phyloP scores from a whole-genome alignment of 2,797 vertebrate species.

The Leontocebus nigricollis region DNA sequence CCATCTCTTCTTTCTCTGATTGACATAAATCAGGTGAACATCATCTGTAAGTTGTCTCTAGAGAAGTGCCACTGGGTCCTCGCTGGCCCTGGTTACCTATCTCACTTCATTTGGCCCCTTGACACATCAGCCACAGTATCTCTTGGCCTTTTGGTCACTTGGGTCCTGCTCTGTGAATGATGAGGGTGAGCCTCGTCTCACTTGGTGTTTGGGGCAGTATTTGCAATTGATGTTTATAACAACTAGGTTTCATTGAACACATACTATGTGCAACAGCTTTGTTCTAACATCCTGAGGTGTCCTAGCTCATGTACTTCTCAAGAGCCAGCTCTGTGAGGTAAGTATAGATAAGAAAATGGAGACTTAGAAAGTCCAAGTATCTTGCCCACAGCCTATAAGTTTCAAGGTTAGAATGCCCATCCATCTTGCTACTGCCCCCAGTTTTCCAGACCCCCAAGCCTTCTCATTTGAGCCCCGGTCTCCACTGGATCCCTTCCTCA shows the following conservation, averaged over 20 bases:
- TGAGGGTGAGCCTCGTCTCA: background rate
- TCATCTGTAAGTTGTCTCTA: background rate
- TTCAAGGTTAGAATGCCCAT: background rate
- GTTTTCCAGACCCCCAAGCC: background rate
- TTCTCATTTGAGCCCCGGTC: background rate
- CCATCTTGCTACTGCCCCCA: background rate
- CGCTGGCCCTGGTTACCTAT: background rate
- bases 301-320: background rate
- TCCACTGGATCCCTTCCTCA: background rate
- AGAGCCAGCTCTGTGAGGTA: background rate
- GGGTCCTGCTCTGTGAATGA: background rate
- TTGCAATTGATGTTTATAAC: background rate
- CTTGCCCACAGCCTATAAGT: background rate
- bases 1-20: background rate
- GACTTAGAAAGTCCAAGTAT: background rate
- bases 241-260: background rate
- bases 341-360: background rate
- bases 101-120: background rate
- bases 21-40: background rate
- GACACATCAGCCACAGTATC: background rate
- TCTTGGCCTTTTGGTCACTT: background rate
- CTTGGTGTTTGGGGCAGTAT: background rate
- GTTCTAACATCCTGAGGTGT: background rate
- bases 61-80: background rate
- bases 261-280: background rate